phyloP scores from a whole-genome alignment of 2,888 invertebrate species.

The Cephus sareptanus region DNA sequence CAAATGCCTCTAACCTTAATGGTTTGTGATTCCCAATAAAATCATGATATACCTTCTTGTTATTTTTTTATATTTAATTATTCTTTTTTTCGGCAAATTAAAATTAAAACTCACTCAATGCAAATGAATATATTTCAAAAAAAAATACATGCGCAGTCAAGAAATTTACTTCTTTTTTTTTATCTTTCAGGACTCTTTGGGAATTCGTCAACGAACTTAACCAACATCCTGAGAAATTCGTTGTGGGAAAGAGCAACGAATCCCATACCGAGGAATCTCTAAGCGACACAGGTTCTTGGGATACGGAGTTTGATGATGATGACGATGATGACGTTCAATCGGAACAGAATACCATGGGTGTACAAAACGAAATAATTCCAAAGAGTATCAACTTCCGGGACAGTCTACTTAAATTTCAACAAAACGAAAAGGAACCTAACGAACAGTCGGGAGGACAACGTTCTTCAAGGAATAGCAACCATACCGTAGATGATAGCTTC shows the following conservation, averaged over 20 bases:
- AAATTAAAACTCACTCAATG: slow-evolving; percentile 7
- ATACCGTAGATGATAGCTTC: slow-evolving; percentile 38
- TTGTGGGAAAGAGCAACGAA: slow-evolving; percentile 32
- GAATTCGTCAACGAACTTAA: slow-evolving; percentile 54
- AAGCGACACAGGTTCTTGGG: slow-evolving; percentile 58
- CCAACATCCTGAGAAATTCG: slow-evolving; percentile 50
- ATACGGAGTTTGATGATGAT: slow-evolving; percentile 59
- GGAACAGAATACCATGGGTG: not conserved
- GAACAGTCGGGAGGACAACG: slow-evolving; percentile 1
- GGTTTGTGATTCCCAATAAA: slow-evolving; percentile 1
- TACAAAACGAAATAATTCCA: slow-evolving; percentile 10
- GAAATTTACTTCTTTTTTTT: not conserved
- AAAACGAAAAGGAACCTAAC: slow-evolving; percentile 30
- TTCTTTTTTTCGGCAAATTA: slow-evolving; percentile 6
- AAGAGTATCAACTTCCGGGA: slow-evolving; percentile 36
- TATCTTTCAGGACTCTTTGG: slow-evolving; percentile 47
- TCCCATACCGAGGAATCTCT: slow-evolving; percentile 36
- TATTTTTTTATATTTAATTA: slow-evolving; percentile 5
- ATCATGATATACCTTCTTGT: not conserved
- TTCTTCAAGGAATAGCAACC: slow-evolving; percentile 4
- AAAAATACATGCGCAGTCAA: not conserved
- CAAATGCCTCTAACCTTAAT: slow-evolving; percentile 3
- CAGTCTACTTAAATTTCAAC: slow-evolving; percentile 39
- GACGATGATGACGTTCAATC: not conserved
- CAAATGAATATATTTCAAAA: slow-evolving; percentile 15